Evolutionary conservation across 92 coral and sea anemone genomes (phyloP).

Genomic region (Umimayanthus chanpuru): DNA sequence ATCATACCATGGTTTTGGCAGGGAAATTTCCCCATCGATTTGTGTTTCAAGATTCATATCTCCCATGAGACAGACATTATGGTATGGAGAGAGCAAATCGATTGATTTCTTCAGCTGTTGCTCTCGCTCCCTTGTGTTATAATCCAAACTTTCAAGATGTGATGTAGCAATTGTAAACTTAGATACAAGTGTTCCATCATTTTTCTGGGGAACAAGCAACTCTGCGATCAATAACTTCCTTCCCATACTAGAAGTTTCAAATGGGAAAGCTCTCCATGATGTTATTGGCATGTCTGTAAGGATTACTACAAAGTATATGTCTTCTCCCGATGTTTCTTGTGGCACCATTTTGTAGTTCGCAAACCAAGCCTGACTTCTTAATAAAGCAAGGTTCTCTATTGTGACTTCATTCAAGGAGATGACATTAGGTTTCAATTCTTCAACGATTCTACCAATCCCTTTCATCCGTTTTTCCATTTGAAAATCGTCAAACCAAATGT

Average conservation of each 20-base stretch:
- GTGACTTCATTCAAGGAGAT: constrained; percentile 72
- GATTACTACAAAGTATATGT: constrained; percentile 47
- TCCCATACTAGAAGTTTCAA: constrained; percentile 47
- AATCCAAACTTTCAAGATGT: constrained; percentile 56
- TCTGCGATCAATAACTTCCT: constrained; percentile 59
- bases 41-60: constrained; percentile 57
- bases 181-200: neutral
- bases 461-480: constrained; percentile 52
- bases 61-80: constrained; percentile 70
- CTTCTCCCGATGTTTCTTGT: neutral
- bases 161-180: constrained; percentile 61
- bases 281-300: constrained; percentile 38
- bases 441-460: constrained; percentile 53
- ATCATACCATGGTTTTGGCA: constrained; percentile 64
- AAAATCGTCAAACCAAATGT: constrained; percentile 61
- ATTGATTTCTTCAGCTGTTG: constrained; percentile 49
- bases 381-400: constrained; percentile 26
- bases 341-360: constrained; percentile 43
- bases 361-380: constrained; percentile 60
- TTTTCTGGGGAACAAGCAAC: neutral
- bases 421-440: constrained; percentile 47
- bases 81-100: constrained; percentile 40
- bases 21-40: constrained; percentile 61
- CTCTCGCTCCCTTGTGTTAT: constrained; percentile 47
- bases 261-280: constrained; percentile 52